Conservation (phyloP, 2,113 vertebrate species). For the Hemiscyllium ocellatum region DNA sequence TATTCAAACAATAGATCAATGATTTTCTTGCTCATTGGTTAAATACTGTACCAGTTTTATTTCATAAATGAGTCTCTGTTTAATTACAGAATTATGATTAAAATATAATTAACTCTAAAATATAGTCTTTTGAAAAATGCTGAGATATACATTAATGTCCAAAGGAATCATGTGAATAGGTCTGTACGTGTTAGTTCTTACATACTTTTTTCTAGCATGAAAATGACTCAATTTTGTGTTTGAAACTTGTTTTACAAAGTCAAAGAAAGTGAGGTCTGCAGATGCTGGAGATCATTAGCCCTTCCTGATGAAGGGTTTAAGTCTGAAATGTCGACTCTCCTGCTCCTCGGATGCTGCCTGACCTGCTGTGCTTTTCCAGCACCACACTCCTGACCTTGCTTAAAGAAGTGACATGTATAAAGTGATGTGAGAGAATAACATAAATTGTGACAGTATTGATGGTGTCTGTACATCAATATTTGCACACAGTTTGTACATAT, state of each 20-base stretch:
- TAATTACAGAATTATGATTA: conserved; percentile 15
- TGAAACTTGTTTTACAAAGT: too few species aligned
- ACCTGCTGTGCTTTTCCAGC: too few species aligned
- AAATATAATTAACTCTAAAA: neutral
- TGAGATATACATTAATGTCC: neutral
- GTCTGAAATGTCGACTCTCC: too few species aligned
- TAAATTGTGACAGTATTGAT: neutral
- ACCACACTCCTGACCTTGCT: too few species aligned
- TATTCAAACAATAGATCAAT: neutral
- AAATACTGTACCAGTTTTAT: neutral
- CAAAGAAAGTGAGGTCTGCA: too few species aligned
- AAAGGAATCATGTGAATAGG: neutral
- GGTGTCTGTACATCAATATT: neutral
- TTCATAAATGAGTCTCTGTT: neutral
- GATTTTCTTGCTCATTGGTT: neutral
- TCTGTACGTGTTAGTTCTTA: neutral
- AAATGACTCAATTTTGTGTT: neutral
- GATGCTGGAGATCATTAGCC: too few species aligned
- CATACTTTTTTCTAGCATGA: neutral
- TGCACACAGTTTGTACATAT: neutral
- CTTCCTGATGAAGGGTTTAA: too few species aligned
- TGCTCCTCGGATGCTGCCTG: too few species aligned
- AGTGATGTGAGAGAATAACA: neutral
- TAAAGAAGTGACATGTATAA: neutral
- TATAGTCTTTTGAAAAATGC: neutral